Conservation (phyloP, 2,797 vertebrate species). For the Sebastes variabilis region DNA sequence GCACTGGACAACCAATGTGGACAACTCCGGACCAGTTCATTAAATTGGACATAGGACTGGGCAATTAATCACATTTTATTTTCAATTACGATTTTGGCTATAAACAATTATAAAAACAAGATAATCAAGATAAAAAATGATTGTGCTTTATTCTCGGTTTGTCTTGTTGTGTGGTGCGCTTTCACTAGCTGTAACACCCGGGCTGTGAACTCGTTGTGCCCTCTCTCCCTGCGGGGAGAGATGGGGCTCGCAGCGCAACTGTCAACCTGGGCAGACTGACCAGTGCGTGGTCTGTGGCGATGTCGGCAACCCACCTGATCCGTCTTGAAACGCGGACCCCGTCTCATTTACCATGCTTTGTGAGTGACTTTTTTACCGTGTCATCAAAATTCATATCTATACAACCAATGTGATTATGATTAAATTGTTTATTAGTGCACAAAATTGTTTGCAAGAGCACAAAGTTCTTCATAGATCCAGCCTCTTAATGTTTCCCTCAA, state of each 20-base stretch:
- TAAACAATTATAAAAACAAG: neutral
- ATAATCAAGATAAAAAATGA: neutral
- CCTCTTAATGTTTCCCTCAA: neutral
- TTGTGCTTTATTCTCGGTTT: neutral
- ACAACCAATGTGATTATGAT: neutral
- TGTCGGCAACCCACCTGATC: neutral
- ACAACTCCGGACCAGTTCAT: conserved; percentile 10
- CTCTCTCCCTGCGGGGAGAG: neutral
- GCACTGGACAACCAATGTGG: conserved; percentile 8
- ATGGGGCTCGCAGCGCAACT: neutral
- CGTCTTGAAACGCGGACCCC: neutral
- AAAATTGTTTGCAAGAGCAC: neutral
- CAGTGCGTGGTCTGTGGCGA: neutral
- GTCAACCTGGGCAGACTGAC: neutral
- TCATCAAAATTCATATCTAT: neutral
- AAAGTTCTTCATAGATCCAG: neutral
- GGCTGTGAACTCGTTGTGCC: neutral
- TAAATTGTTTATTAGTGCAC: neutral
- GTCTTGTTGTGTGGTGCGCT: neutral
- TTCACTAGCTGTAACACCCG: neutral
- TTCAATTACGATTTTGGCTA: neutral
- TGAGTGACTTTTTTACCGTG: neutral
- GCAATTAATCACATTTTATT: neutral
- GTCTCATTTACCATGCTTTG: neutral
- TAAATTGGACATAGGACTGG: neutral